Conservation (phyloP, 1,140 invertebrate genomes). For the Brevipalpus yothersi region DNA sequence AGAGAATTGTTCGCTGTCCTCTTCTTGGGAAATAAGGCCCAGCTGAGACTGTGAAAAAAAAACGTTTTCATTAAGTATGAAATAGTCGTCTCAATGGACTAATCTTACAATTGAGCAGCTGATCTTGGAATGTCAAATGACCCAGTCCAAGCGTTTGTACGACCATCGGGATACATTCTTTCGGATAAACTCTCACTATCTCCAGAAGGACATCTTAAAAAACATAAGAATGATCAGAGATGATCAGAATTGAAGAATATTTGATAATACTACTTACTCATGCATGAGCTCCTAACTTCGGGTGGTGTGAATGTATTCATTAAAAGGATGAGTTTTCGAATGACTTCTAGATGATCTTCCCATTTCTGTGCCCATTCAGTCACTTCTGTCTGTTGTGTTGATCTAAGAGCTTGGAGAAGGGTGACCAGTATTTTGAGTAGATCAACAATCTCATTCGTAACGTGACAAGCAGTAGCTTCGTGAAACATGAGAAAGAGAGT, state of each 20-base stretch:
- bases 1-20: slow-evolving; percentile 27
- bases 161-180: slow-evolving; percentile 49
- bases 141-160: slow-evolving; percentile 59
- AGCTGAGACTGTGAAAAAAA: slow-evolving; percentile 24
- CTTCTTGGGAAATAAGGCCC: slow-evolving; percentile 45
- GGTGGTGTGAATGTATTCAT: slow-evolving; percentile 72
- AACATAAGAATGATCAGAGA: background rate
- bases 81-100: background rate
- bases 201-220: slow-evolving; percentile 49
- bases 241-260: slow-evolving; percentile 4
- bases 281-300: slow-evolving; percentile 47
- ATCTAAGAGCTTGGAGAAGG: slow-evolving; percentile 36
- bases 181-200: slow-evolving; percentile 51
- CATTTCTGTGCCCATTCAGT: slow-evolving; percentile 19
- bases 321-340: slow-evolving; percentile 55
- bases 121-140: slow-evolving; percentile 51
- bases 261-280: slow-evolving; percentile 28
- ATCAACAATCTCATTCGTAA: slow-evolving; percentile 54
- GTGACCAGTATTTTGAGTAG: slow-evolving; percentile 48
- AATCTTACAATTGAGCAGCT: slow-evolving; percentile 22
- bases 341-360: slow-evolving; percentile 61
- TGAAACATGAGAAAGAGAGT: slow-evolving; percentile 79
- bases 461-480: slow-evolving; percentile 66
- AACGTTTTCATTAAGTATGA: slow-evolving; percentile 3
- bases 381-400: slow-evolving; percentile 21